Conservation (phyloP, 2,888 invertebrate species). For the Cheilosia urbana region DNA sequence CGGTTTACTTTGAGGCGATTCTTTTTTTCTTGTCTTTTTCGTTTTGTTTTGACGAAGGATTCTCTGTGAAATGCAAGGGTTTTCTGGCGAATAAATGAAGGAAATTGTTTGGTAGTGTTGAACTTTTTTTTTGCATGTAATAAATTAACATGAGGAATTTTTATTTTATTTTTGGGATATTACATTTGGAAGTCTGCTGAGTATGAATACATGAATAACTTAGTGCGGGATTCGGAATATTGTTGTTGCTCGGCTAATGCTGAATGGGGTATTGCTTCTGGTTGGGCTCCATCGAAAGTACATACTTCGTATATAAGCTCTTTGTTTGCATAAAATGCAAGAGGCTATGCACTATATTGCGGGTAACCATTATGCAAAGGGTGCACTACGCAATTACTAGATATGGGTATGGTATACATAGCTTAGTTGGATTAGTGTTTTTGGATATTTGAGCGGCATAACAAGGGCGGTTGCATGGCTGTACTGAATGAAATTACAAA, state of each 20-base stretch:
- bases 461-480: too few relatives aligned
- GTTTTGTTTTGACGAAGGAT: constrained; percentile 42
- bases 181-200: constrained; percentile 58
- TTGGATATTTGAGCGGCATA: too few relatives aligned
- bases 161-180: constrained; percentile 55
- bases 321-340: constrained; percentile 27
- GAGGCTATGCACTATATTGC: constrained; percentile 25
- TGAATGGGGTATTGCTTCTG: not conserved
- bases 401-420: not conserved
- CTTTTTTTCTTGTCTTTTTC: not conserved
- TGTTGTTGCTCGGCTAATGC: constrained; percentile 13
- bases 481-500: too few relatives aligned
- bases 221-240: constrained; percentile 52
- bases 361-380: constrained; percentile 3
- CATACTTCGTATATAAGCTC: not conserved
- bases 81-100: constrained; percentile 66
- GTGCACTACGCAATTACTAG: constrained; percentile 30
- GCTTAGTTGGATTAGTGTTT: too few relatives aligned
- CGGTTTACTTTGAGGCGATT: not conserved
- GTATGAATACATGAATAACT: constrained; percentile 72
- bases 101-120: constrained; percentile 61
- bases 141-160: constrained; percentile 69
- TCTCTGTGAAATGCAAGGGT: constrained; percentile 49
- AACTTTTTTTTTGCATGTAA: constrained; percentile 33
- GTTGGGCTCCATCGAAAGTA: constrained; percentile 4